Evolutionary conservation across 2,797 vertebrate species (phyloP).

Genomic region (Rhadinocentrus ornatus): DNA sequence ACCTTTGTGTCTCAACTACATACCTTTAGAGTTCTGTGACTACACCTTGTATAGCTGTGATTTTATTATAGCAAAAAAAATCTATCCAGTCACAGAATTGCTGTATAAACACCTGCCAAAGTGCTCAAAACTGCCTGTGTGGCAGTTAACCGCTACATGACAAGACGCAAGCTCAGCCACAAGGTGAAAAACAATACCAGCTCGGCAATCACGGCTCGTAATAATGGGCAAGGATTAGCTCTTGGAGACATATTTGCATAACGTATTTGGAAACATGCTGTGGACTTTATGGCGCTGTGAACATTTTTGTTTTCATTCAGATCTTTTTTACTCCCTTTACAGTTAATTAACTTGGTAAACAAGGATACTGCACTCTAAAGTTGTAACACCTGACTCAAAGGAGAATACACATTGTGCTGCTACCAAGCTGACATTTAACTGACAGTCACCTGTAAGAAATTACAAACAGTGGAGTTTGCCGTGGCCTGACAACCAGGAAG

Average conservation of each 20-base stretch:
- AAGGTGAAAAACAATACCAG: constrained; percentile 24
- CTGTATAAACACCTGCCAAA: constrained; percentile 6
- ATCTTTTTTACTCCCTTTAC: constrained; percentile 64
- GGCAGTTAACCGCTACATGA: constrained; percentile 3
- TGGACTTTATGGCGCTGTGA: constrained; percentile 73
- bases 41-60: background rate
- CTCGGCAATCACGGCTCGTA: constrained; percentile 22
- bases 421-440: constrained; percentile 53
- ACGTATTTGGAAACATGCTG: constrained; percentile 82
- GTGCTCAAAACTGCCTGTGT: background rate
- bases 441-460: constrained; percentile 83
- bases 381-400: constrained; percentile 70
- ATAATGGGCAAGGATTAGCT: constrained; percentile 73
- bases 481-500: constrained; percentile 83
- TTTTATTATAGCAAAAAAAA: background rate
- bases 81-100: background rate
- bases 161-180: constrained; percentile 1
- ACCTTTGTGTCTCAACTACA: background rate
- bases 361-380: constrained; percentile 47
- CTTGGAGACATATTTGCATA: constrained; percentile 82
- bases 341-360: constrained; percentile 70
- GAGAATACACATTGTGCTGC: constrained; percentile 52
- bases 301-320: constrained; percentile 54
- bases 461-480: constrained; percentile 79
- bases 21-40: background rate